Evolutionary conservation across 2,797 vertebrate genomes (phyloP).

Genomic region (Sarcoramphus papa): DNA sequence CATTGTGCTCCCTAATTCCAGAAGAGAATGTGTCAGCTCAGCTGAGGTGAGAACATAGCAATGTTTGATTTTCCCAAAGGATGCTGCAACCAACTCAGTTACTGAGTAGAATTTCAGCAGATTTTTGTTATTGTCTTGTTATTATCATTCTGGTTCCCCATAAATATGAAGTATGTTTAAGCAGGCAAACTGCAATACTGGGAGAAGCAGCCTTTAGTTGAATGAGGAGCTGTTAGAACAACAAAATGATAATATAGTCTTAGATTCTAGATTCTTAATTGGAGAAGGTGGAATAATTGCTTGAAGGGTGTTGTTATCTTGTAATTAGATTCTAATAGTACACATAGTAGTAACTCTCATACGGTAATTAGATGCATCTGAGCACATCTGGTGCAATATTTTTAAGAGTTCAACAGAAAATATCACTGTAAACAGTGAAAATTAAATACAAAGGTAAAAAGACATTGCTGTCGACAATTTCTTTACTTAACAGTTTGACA

Average conservation of each 20-base stretch:
- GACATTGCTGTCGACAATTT: not conserved
- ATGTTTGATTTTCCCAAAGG: not conserved
- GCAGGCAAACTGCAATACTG: not conserved
- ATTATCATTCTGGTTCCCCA: not conserved
- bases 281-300: slow-evolving; percentile 6
- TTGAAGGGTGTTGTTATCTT: not conserved
- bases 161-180: not conserved
- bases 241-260: not conserved
- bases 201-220: not conserved
- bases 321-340: slow-evolving; percentile 23
- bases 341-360: not conserved
- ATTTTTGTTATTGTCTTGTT: not conserved
- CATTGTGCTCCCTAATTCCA: not conserved
- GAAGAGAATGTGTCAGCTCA: not conserved
- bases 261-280: not conserved
- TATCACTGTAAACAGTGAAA: not conserved
- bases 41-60: not conserved
- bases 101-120: not conserved
- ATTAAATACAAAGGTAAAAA: not conserved
- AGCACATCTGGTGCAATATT: not conserved
- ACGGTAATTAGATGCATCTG: not conserved
- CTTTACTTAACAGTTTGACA: not conserved
- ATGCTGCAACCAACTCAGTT: not conserved
- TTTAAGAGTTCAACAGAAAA: not conserved
- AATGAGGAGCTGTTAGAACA: not conserved